phyloP scores from a whole-genome alignment of 2,797 vertebrate genomes.

The Helarctos malayanus region DNA sequence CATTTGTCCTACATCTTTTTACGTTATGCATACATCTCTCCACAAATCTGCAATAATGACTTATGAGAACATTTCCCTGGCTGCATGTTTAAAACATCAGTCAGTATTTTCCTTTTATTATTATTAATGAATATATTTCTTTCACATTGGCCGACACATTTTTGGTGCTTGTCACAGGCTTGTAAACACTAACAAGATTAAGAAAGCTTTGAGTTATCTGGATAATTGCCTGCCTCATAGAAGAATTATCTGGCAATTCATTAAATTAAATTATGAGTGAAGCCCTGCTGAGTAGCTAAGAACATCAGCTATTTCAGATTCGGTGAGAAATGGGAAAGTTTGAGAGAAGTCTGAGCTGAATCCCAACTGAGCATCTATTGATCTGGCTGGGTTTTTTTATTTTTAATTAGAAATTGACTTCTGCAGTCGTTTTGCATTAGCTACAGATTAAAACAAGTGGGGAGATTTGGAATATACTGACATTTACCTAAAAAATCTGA shows the following conservation, averaged over 20 bases:
- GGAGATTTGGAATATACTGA: conserved; percentile 48
- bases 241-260: conserved; percentile 76
- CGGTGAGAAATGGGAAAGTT: conserved; percentile 46
- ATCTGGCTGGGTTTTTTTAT: conserved; percentile 77
- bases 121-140: conserved; percentile 35
- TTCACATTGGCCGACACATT: conserved; percentile 35
- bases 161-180: background rate
- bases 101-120: background rate
- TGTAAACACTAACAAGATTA: conserved; percentile 77
- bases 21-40: conserved; percentile 31
- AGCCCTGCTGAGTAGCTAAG: conserved; percentile 58
- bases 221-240: conserved; percentile 62
- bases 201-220: conserved; percentile 64
- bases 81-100: conserved; percentile 50
- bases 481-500: conserved; percentile 64
- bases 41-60: conserved; percentile 10
- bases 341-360: conserved; percentile 69
- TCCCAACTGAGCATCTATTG: conserved; percentile 45
- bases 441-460: conserved; percentile 70
- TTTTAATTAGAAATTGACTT: conserved; percentile 88
- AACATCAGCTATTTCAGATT: conserved; percentile 64
- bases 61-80: background rate
- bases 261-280: conserved; percentile 76
- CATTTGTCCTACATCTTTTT: conserved; percentile 61
- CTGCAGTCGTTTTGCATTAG: conserved; percentile 81